phyloP scores from a whole-genome alignment of 2,888 invertebrate genomes.

The Sericinus montela region DNA sequence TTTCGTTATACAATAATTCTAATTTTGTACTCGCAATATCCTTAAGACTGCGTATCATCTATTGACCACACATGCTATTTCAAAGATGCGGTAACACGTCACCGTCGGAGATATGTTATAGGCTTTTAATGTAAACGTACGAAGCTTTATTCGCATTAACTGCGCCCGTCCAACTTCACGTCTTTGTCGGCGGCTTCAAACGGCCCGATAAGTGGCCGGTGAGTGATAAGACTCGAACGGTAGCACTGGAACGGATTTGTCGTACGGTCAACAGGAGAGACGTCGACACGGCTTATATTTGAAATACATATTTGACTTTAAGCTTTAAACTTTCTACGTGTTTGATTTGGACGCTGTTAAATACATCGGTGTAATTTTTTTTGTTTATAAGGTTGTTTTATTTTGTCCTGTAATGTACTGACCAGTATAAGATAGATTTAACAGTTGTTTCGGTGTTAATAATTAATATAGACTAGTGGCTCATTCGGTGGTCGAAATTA shows the following conservation, averaged over 20 bases:
- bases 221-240: slow-evolving; percentile 63
- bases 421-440: no score
- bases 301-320: slow-evolving; percentile 42
- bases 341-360: background rate
- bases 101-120: slow-evolving; percentile 26
- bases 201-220: slow-evolving; percentile 58
- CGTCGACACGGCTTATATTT: slow-evolving; percentile 37
- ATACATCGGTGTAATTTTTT: no score
- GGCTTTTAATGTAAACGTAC: slow-evolving; percentile 31
- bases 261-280: slow-evolving; percentile 63
- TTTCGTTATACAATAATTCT: no score
- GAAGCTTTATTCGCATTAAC: slow-evolving; percentile 41
- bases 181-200: slow-evolving; percentile 71
- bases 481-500: no score
- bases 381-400: no score
- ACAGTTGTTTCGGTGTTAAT: no score
- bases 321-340: slow-evolving; percentile 9
- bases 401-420: no score
- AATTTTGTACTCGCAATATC: no score
- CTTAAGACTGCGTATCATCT: slow-evolving; percentile 2
- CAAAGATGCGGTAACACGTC: background rate
- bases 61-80: slow-evolving; percentile 16
- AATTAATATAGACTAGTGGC: no score
- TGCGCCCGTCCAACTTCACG: slow-evolving; percentile 63
- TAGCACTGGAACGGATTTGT: slow-evolving; percentile 68